Evolutionary conservation across 2,888 invertebrate genomes (phyloP), one percentile per base, ranked within the genome.

Genomic region (Lucinisca nassula): DNA sequence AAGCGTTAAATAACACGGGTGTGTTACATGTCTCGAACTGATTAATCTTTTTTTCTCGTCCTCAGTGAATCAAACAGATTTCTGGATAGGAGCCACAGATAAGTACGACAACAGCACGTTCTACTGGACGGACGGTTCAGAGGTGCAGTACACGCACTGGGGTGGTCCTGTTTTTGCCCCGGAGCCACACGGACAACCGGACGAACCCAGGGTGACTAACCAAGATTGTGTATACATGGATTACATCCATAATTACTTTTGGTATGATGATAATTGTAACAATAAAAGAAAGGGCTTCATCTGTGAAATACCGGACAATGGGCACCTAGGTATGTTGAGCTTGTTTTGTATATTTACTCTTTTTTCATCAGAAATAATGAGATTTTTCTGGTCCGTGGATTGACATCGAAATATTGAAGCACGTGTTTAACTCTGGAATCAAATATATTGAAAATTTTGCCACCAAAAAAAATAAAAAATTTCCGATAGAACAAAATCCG

Each of bases 211-310:
- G 21, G 67, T 67, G 1, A 67, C 8, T 32, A 67, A 67, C 17
- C 67, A 67, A 21, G 67, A 67, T 21, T 67, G 67, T 35, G 67
- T 67, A 4, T 67, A 67, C 17, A 67, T 67, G 67, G 67, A 67
- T 30, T 67, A 67, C 35, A 67, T 67, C 1, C 67, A 67, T 35
- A 67, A 67, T 24, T 67, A 67, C 35, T 67, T 21, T 21, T 67
- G 67, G 67, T 67, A 67, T 35, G 67, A 67, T 35, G 67, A 67
- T 35, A 17, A 67, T 21, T 67, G 67, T 35, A 3, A 67, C 30
- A 67, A 67, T 24, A 67, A 17, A 35, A 67, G 67, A 21, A 67
- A 67, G 35, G 67, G 67, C 2, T 67, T 35, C 17, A 67, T 67
- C 35, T 67, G 67, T 35, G 67, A 67, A 67, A 67, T 67, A 35